Evolutionary conservation across 2,888 invertebrate genomes (phyloP), one percentile per base, ranked within the genome.

Genomic region (Euzetes globulus): DNA sequence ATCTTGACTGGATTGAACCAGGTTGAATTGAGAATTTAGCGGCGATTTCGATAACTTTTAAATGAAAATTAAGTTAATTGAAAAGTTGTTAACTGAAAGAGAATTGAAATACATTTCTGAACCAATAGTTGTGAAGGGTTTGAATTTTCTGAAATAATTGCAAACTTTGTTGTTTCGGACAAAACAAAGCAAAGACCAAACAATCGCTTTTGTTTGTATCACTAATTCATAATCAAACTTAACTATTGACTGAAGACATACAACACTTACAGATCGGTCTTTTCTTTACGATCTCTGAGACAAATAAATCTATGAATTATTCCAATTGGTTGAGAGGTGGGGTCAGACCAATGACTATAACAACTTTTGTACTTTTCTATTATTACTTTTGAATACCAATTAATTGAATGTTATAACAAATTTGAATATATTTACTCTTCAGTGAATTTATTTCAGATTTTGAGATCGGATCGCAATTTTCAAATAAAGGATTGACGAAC

Each of bases 111-210:
- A 68, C 68, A 68, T 68, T 68, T 68, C 68, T 68, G 22, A 68
- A 68, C 68, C 68, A 68, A 9, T 68, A 45, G 19, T 45, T 41
- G 7, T 68, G 68, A 68, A 33, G 41, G 37, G 11, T n/a, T 22
- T 68, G 68, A 11, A 68, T n/a, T 68, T 68, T 68, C 19, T 45
- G 45, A 45, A 68, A 68, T 41, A 37, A 68, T 41, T 68, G 22
- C 11, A 68, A 9, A 45, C 45, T 68, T 41, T 68, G 41, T 41
- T 45, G 68, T 68, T 25, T 41, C 22, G 4, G 68, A 45, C 45
- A 68, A 68, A 68, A 45, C 37, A 68, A 9, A 17, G 68, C 68
- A 13, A 68, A 68, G 17, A 37, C 68, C 2, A 68, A 4, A 68
- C 68, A 41, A 68, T 41, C 68, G 33, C 19, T 45, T 68, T 37